Conservation (phyloP, 2,113 vertebrate genomes). For the Peromyscus californicus region DNA sequence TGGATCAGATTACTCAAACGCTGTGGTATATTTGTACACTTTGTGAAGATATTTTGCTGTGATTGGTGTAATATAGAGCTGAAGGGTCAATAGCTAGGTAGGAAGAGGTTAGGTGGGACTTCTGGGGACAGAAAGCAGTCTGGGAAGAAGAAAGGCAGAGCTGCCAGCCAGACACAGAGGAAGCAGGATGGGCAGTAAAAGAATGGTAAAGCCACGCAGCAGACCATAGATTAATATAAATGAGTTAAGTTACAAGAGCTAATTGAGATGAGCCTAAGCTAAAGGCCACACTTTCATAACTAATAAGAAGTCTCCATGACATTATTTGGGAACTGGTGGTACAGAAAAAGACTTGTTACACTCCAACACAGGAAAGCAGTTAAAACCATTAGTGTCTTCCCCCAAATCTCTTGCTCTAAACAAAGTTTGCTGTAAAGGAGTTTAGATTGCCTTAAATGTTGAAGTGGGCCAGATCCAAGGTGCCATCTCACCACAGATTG, state of each 20-base stretch:
- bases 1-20: not conserved
- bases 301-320: not conserved
- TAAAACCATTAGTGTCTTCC: not conserved
- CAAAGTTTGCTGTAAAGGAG: not conserved
- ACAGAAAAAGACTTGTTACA: not conserved
- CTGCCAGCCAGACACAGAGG: not conserved
- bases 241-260: not conserved
- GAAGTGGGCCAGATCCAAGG: not conserved
- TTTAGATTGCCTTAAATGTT: not conserved
- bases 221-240: not conserved
- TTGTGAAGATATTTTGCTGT: not conserved
- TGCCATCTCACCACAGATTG: not conserved
- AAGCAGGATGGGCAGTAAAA: not conserved
- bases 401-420: not conserved
- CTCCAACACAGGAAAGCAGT: not conserved
- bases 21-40: not conserved
- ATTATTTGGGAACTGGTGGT: not conserved
- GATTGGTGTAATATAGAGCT: not conserved
- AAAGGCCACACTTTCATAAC: not conserved
- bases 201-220: not conserved
- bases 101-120: not conserved
- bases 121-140: not conserved
- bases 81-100: not conserved
- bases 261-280: not conserved
- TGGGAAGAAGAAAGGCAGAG: not conserved